Percentiles rank a stretch among this genome's conserved stretches.
These are phyloP conservation scores for Dasypolia templi DNA, from an alignment of 2,888 invertebrate genomes.

Conservation along the genomic window DNA sequence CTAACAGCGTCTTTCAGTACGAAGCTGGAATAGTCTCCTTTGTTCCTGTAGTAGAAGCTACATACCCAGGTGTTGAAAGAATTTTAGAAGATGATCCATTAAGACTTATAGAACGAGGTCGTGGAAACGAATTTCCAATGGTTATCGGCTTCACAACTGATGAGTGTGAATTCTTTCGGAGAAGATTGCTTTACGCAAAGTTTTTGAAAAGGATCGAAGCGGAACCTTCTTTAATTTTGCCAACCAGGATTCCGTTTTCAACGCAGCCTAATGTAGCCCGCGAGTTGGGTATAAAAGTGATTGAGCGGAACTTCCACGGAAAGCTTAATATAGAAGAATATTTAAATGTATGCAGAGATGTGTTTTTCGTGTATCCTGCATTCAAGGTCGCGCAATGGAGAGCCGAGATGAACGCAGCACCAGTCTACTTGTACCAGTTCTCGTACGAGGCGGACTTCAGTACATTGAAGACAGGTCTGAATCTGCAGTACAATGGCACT, in stretches of 20 bases:
- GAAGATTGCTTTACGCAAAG: constrained; percentile 35
- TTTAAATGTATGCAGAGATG: constrained; percentile 59
- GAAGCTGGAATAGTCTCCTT: constrained; percentile 63
- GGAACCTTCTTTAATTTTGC: constrained; percentile 71
- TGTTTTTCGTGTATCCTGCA: constrained; percentile 65
- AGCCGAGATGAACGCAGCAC: constrained; percentile 66
- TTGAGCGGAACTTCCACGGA: constrained; percentile 61
- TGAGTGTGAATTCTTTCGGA: constrained; percentile 59
- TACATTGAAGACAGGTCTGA: constrained; percentile 74
- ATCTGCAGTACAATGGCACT: constrained; percentile 74
- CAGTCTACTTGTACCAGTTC: constrained; percentile 86
- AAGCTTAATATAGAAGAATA: constrained; percentile 54
- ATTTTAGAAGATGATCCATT: constrained; percentile 71
- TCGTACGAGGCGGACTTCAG: constrained; percentile 83
- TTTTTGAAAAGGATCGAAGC: constrained; percentile 45
- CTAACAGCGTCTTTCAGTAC: constrained; percentile 60
- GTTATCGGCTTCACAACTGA: constrained; percentile 64
- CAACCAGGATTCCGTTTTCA: constrained; percentile 55
- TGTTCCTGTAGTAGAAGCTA: constrained; percentile 66
- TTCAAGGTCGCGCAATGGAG: constrained; percentile 67
- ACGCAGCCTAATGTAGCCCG: constrained; percentile 48
- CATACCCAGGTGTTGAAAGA: constrained; percentile 60
- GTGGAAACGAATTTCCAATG: constrained; percentile 67
- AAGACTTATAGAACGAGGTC: constrained; percentile 65
- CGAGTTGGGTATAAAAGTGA: constrained; percentile 56